Percentiles rank a stretch among this genome's conserved stretches.
These are phyloP conservation scores for Hipparchia sbordonii DNA, from an alignment of 2,888 invertebrate species.

Conservation along the genomic window DNA sequence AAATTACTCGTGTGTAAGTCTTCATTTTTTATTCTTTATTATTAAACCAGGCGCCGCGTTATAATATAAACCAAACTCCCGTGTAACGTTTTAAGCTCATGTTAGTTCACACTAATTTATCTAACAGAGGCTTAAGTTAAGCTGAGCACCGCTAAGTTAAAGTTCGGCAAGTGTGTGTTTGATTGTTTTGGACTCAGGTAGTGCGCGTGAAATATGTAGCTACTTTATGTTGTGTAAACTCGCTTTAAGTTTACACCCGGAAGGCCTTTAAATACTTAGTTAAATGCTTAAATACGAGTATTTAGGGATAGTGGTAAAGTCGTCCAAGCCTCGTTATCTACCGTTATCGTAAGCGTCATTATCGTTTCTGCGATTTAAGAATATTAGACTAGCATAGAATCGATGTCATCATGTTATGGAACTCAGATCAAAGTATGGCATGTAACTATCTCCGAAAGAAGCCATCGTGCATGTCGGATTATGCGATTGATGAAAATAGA, in stretches of 20 bases:
- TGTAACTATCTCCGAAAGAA: too few species aligned
- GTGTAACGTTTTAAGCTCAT: constrained; percentile 3
- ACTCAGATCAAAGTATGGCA: too few species aligned
- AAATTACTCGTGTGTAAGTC: too few species aligned
- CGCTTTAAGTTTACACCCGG: constrained; percentile 11
- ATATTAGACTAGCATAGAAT: too few species aligned
- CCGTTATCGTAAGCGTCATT: too few species aligned
- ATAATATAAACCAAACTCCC: neutral
- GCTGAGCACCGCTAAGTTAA: constrained; percentile 60
- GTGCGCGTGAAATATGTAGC: constrained; percentile 78
- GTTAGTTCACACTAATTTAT: constrained; percentile 59
- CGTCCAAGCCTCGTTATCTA: too few species aligned
- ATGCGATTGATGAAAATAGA: too few species aligned
- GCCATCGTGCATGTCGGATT: too few species aligned
- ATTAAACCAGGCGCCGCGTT: too few species aligned
- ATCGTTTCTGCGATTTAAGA: too few species aligned
- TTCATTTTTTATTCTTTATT: too few species aligned
- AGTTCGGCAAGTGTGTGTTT: constrained; percentile 62
- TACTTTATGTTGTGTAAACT: constrained; percentile 60
- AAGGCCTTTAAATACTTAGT: constrained; percentile 7
- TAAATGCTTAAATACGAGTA: neutral
- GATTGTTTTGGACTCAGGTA: constrained; percentile 74
- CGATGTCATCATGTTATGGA: too few species aligned
- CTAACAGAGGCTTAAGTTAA: constrained; percentile 78
- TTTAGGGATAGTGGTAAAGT: neutral